Conservation (phyloP, 2,888 invertebrate species). For the Eupsilia transversa region DNA sequence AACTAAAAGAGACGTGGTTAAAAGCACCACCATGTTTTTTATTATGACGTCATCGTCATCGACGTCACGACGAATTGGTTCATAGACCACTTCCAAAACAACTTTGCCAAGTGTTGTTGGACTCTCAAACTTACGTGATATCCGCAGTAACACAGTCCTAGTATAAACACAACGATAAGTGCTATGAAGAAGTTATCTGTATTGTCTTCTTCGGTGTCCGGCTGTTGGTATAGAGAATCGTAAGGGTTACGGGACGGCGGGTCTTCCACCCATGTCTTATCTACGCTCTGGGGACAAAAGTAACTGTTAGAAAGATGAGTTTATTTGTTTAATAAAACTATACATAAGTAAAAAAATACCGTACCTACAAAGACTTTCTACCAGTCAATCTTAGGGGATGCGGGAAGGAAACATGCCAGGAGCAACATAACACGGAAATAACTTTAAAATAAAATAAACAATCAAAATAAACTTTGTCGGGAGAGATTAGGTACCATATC, state of each 20-base stretch:
- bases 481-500: too few relatives aligned
- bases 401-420: too few relatives aligned
- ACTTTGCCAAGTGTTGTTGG: neutral
- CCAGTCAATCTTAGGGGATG: too few relatives aligned
- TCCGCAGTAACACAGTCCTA: conserved; percentile 90
- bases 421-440: too few relatives aligned
- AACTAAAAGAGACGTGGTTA: neutral
- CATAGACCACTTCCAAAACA: too few relatives aligned
- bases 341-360: too few relatives aligned
- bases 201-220: conserved; percentile 94
- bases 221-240: conserved; percentile 93
- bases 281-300: conserved; percentile 91
- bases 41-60: too few relatives aligned
- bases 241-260: conserved; percentile 94
- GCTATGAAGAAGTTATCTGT: conserved; percentile 95
- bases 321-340: too few relatives aligned
- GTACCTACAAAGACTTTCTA: too few relatives aligned
- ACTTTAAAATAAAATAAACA: too few relatives aligned
- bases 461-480: too few relatives aligned
- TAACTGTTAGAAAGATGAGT: neutral
- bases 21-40: neutral
- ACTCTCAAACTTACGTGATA: conserved; percentile 91
- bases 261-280: conserved; percentile 96
- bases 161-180: conserved; percentile 93
- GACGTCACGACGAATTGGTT: too few relatives aligned